Conservation (phyloP, 2,113 vertebrate genomes). For the Neopipo cinnamomea region DNA sequence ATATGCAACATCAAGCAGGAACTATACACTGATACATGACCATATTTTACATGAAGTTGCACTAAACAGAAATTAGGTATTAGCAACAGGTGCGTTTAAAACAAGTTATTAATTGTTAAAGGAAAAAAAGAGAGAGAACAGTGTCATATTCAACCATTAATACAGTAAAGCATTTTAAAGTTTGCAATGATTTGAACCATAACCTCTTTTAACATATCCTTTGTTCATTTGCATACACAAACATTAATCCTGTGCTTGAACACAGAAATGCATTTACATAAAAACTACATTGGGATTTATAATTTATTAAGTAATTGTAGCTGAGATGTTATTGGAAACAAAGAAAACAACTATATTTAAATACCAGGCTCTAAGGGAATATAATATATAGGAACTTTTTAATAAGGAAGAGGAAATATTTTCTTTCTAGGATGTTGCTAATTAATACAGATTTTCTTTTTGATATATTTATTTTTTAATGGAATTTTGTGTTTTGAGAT, state of each 20-base stretch:
- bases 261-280: slow-evolving; percentile 52
- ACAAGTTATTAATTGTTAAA: slow-evolving; percentile 68
- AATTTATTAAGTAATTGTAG: slow-evolving; percentile 65
- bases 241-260: slow-evolving; percentile 54
- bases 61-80: slow-evolving; percentile 72
- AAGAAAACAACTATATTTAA: slow-evolving; percentile 37
- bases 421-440: neutral
- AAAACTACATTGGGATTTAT: slow-evolving; percentile 48
- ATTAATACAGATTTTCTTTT: slow-evolving; percentile 33
- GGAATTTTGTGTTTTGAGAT: neutral
- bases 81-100: slow-evolving; percentile 76
- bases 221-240: slow-evolving; percentile 55
- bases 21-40: slow-evolving; percentile 73
- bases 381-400: neutral
- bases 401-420: neutral
- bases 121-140: neutral
- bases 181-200: slow-evolving; percentile 63
- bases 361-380: neutral
- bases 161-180: slow-evolving; percentile 58
- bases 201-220: slow-evolving; percentile 62
- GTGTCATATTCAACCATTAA: slow-evolving; percentile 51
- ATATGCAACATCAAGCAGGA: slow-evolving; percentile 83
- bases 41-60: slow-evolving; percentile 59
- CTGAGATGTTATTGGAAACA: slow-evolving; percentile 33
- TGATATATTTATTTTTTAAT: neutral